A percentile compares a stretch with the other conserved stretches of the same genome.
These are phyloP conservation scores for Laterallus jamaicensis DNA, from an alignment of 2,113 vertebrate genomes.

Conservation along the genomic window DNA sequence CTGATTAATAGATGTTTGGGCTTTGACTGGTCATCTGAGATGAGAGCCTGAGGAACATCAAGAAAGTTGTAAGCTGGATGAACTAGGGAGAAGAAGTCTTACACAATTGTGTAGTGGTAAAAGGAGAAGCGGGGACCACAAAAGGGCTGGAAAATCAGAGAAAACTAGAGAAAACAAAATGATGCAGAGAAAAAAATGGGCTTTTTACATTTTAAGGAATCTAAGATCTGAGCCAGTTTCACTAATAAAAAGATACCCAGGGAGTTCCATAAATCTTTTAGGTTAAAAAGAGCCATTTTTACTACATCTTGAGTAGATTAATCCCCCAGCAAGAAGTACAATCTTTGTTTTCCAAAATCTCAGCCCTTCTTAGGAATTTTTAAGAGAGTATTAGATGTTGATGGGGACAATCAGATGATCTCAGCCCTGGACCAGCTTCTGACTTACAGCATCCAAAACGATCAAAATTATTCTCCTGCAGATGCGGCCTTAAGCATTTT, in stretches of 20 bases:
- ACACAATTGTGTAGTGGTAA: neutral
- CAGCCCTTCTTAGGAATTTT: neutral
- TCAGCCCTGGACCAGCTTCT: conserved; percentile 7
- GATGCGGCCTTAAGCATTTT: neutral
- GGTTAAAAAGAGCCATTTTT: neutral
- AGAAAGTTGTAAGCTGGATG: neutral
- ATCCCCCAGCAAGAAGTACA: neutral
- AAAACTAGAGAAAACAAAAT: neutral
- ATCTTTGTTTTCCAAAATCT: conserved; percentile 7
- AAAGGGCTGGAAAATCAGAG: neutral
- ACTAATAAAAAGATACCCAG: neutral
- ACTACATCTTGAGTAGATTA: neutral
- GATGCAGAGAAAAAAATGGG: neutral
- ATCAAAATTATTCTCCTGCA: neutral
- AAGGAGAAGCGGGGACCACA: neutral
- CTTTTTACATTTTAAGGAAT: neutral
- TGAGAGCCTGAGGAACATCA: neutral
- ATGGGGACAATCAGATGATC: neutral
- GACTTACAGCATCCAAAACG: neutral
- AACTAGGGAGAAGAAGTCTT: neutral
- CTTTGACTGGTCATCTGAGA: neutral
- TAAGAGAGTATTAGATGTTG: neutral
- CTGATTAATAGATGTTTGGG: neutral
- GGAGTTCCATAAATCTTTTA: neutral
- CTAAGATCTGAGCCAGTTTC: neutral